Conservation (phyloP, 2,113 vertebrate species). For the Pseudopipra pipra region DNA sequence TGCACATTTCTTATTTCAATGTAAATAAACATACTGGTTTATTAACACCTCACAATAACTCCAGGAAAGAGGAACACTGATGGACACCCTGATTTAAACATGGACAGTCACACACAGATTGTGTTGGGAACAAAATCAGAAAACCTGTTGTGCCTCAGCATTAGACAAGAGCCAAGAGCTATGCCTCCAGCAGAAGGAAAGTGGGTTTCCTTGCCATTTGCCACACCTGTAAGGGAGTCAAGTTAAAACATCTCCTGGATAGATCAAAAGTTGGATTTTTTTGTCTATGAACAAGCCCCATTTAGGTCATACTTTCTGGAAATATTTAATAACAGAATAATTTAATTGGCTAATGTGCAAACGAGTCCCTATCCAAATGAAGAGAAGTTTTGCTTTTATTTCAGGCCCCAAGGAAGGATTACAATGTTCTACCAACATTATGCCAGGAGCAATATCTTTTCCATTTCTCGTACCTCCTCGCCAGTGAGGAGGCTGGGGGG, state of each 20-base stretch:
- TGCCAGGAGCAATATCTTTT: not conserved
- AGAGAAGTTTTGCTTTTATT: not conserved
- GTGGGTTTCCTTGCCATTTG: not conserved
- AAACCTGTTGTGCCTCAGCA: not conserved
- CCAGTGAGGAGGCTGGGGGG: fast-evolving
- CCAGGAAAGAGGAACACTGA: not conserved
- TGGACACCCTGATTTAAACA: not conserved
- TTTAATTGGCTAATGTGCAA: not conserved
- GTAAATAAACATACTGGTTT: not conserved
- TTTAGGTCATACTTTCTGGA: not conserved
- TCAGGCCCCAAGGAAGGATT: not conserved
- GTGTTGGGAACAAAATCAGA: not conserved
- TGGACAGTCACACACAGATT: not conserved
- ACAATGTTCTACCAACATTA: not conserved
- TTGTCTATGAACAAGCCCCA: not conserved
- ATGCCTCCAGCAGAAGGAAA: not conserved
- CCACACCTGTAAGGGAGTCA: not conserved
- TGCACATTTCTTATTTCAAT: not conserved
- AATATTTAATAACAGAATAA: not conserved
- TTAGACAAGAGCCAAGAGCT: not conserved
- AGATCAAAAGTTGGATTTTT: not conserved
- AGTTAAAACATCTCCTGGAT: not conserved
- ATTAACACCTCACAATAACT: not conserved
- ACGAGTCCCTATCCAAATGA: not conserved
- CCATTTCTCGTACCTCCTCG: not conserved